Evolutionary conservation across 2,888 invertebrate genomes (phyloP).

Genomic region (Hermaeophaga mercurialis): DNA sequence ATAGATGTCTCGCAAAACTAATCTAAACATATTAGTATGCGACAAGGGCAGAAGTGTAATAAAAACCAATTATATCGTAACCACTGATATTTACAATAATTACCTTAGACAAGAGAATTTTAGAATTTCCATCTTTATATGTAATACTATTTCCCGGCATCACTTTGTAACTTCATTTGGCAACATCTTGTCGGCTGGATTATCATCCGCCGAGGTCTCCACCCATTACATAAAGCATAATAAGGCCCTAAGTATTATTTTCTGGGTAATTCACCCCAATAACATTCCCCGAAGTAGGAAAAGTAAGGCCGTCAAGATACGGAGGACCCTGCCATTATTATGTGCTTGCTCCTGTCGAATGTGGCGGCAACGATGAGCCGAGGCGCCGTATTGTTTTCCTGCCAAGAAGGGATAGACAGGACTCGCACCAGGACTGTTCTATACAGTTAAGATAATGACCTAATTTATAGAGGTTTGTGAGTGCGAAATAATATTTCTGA

Average conservation of each 20-base stretch:
- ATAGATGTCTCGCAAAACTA: too few species aligned
- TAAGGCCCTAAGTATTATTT: conserved; percentile 51
- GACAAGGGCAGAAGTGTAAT: background rate
- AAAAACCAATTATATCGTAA: conserved; percentile 9
- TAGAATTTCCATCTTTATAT: conserved; percentile 22
- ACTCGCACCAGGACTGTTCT: conserved; percentile 1
- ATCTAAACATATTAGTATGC: too few species aligned
- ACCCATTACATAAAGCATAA: conserved; percentile 49
- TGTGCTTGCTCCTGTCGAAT: conserved; percentile 37
- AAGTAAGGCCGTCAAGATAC: conserved; percentile 39
- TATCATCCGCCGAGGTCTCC: conserved; percentile 40
- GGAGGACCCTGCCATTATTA: conserved; percentile 38
- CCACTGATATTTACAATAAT: conserved; percentile 3
- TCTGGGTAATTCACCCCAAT: conserved; percentile 46
- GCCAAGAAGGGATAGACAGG: background rate
- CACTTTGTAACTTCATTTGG: conserved; percentile 31
- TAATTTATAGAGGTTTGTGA: background rate
- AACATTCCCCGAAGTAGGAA: conserved; percentile 41
- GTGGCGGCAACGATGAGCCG: conserved; percentile 17
- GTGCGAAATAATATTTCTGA: background rate
- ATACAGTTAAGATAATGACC: conserved; percentile 1
- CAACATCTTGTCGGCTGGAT: conserved; percentile 44
- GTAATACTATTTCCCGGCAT: conserved; percentile 12
- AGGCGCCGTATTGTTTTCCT: conserved; percentile 13
- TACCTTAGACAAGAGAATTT: conserved; percentile 3